These are phyloP conservation scores for Macrochelys suwanniensis DNA, from an alignment of 2,797 vertebrate species.

Conservation along the genomic window DNA sequence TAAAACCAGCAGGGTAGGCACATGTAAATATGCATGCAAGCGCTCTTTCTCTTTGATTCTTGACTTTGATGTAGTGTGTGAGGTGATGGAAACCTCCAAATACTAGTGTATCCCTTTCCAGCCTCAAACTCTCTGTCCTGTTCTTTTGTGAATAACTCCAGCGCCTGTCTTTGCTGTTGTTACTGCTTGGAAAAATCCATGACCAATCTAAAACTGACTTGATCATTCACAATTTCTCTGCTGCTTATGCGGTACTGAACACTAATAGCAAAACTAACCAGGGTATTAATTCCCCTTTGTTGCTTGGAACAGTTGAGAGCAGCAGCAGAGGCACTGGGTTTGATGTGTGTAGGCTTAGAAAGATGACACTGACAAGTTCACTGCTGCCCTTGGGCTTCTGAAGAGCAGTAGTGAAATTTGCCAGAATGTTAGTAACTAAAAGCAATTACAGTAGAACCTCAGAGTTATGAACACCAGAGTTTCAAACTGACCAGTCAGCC, in stretches of 20 bases:
- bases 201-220: constrained; percentile 73
- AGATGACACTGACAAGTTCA: neutral
- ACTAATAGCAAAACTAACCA: constrained; percentile 67
- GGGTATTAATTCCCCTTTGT: constrained; percentile 57
- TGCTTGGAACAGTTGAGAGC: constrained; percentile 37
- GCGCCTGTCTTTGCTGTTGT: constrained; percentile 13
- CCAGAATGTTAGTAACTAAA: neutral
- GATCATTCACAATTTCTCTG: constrained; percentile 62
- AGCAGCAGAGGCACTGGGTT: neutral
- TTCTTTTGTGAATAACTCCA: constrained; percentile 46
- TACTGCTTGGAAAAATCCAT: too few relatives aligned
- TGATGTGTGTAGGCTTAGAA: neutral
- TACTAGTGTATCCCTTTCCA: constrained; percentile 6
- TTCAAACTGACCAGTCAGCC: too few relatives aligned
- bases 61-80: constrained; percentile 34
- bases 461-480: too few relatives aligned
- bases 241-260: constrained; percentile 61
- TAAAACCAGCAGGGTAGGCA: constrained; percentile 40
- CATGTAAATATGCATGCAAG: neutral
- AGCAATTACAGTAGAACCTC: neutral
- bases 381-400: rapidly evolving
- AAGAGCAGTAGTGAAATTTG: neutral
- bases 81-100: constrained; percentile 5
- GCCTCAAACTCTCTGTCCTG: constrained; percentile 44
- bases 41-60: neutral